Percentiles rank a stretch among this genome's conserved stretches.
Evolutionary conservation across 2,888 invertebrate genomes (phyloP).

Genomic region (Odontocolon sp.): DNA sequence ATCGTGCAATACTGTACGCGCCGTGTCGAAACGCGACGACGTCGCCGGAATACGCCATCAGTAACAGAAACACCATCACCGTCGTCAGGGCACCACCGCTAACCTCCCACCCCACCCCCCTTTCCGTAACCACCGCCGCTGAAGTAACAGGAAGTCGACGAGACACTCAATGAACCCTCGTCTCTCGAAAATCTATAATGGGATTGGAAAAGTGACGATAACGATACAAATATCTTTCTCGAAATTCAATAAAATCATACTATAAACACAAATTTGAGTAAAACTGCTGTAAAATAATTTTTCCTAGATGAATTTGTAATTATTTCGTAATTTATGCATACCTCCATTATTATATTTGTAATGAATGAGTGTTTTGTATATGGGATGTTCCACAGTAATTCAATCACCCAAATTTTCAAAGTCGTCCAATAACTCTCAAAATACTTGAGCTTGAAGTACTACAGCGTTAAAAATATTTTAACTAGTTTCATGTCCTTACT

Average conservation of each 20-base stretch:
- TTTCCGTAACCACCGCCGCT: not conserved
- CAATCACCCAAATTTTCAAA: no score
- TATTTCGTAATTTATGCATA: no score
- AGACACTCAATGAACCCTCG: constrained; percentile 11
- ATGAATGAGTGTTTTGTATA: no score
- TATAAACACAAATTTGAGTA: no score
- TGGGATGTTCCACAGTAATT: no score
- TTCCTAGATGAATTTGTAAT: no score
- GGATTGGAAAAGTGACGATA: not conserved
- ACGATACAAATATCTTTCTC: not conserved
- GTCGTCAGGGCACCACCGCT: not conserved
- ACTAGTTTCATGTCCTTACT: no score
- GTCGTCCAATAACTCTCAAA: no score
- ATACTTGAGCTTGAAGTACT: no score
- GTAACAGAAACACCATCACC: not conserved
- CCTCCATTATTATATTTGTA: no score
- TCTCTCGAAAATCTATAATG: not conserved
- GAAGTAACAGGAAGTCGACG: not conserved
- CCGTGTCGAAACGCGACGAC: constrained; percentile 38
- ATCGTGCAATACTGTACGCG: not conserved
- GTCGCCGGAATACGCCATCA: constrained; percentile 27
- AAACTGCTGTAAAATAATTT: no score
- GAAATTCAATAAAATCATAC: not conserved
- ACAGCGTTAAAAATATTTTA: no score
- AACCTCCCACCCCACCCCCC: not conserved